Evolutionary conservation across 2,888 invertebrate genomes (phyloP), one percentile per base, ranked within the genome.

Genomic region (Plebejus anna): DNA sequence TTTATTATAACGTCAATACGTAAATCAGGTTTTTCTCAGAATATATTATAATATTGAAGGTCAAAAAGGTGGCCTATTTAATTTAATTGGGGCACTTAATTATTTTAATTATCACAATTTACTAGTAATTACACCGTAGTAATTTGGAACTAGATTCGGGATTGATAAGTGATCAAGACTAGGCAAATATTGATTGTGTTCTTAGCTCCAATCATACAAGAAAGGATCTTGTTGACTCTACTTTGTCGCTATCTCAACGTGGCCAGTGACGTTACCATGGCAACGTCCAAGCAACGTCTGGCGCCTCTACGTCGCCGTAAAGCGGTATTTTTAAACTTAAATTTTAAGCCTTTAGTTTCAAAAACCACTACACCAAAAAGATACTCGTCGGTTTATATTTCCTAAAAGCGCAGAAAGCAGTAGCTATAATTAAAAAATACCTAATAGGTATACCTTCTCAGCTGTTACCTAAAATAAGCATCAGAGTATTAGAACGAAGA

Each of bases 11-110:
- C 47, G 32, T 71, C 59, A 38, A 42, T 61, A 38, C 71, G 38
- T 4, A 22, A 28, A 71, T 42, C 72, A 76, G 36, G 73, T 73
- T 73, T 73, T 13, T 13, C 32, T 36, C 36, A 32, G 32, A 73
- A 73, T 73, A 28, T 32, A 73, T 73, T 73, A 73, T 32, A 32
- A 73, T 32, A 32, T 32, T 55, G 73, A 73, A 73, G 73, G 73
- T 32, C 16, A 51, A 73, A 73, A 32, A 73, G 13, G 51, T 73
- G 73, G 73, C 32, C 73, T 55, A 73, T 73, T 73, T 73, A 73
- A 32, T 55, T 55, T 73, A 73, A 73, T 51, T 73, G 51, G 47
- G 32, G 66, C 42, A 16, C 47, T 75, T 42, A 61, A 47, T 16
- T 66, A 47, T 47, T 70, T 28, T 16, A 59, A 51, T 32, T 55